phyloP scores from a whole-genome alignment of 2,797 vertebrate genomes.

The Mormyrus proboscirostris region DNA sequence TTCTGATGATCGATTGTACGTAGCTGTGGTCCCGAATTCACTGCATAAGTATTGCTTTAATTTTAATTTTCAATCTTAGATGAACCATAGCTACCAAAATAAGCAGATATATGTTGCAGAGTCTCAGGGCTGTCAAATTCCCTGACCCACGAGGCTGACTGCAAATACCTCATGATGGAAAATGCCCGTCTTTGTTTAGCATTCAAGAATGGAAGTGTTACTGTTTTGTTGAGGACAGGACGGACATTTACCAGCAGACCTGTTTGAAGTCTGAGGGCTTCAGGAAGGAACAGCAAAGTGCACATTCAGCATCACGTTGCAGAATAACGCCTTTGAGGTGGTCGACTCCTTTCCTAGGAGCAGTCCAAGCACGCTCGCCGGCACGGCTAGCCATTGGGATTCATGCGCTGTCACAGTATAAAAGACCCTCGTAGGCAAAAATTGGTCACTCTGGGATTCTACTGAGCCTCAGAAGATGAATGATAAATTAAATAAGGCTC shows the following conservation, averaged over 20 bases:
- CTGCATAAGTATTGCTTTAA: neutral
- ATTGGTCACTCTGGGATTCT: conserved; percentile 25
- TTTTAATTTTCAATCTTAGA: neutral
- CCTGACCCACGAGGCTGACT: neutral
- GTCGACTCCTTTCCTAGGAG: neutral
- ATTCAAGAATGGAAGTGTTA: neutral
- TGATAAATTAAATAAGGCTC: conserved; percentile 50
- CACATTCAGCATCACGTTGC: neutral
- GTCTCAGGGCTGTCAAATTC: neutral
- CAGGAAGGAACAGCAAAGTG: neutral
- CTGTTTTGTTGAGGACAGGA: neutral
- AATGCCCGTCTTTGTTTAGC: neutral
- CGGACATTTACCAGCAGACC: neutral
- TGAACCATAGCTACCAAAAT: neutral
- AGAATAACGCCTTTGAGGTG: neutral
- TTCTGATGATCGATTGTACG: neutral
- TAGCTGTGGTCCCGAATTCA: neutral
- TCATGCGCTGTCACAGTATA: neutral
- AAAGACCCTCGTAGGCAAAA: conserved; percentile 17
- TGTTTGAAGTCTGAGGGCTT: neutral
- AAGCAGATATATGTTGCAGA: neutral
- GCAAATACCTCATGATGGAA: neutral
- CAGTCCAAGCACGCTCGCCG: neutral
- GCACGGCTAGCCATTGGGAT: neutral
- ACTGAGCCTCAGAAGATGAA: conserved; percentile 23